A percentile compares a stretch with the other conserved stretches of the same genome.
Conservation (phyloP, 2,113 vertebrate species). For the Prinia subflava region DNA sequence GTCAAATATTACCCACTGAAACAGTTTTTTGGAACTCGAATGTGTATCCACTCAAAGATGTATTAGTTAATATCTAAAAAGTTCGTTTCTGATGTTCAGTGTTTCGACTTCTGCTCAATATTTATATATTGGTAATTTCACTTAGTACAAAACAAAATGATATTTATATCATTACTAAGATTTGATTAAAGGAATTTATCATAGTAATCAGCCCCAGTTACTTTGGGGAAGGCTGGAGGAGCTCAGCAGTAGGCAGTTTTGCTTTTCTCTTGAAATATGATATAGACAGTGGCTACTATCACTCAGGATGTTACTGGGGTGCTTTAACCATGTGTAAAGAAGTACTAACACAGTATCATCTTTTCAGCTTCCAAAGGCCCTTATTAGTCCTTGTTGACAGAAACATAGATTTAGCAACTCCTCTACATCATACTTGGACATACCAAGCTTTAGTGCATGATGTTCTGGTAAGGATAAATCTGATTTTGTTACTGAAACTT, state of each 20-base stretch:
- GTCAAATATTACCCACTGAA: background rate
- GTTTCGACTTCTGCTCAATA: background rate
- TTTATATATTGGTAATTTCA: background rate
- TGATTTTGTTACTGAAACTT: conserved; percentile 36
- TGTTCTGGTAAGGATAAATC: conserved; percentile 87
- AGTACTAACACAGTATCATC: conserved; percentile 39
- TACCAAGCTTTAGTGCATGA: conserved; percentile 99
- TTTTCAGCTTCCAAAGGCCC: conserved; percentile 92
- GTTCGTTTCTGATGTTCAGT: background rate
- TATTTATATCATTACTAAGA: background rate
- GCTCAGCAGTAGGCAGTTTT: background rate
- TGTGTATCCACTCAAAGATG: background rate
- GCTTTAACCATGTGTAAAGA: conserved; percentile 11
- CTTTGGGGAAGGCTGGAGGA: background rate
- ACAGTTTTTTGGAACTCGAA: background rate
- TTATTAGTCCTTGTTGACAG: conserved; percentile 94
- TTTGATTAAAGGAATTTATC: background rate
- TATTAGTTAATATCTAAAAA: background rate
- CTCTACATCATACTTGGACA: conserved; percentile 98
- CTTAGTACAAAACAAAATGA: background rate
- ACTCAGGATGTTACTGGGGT: background rate
- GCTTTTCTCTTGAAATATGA: background rate
- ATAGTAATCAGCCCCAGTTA: background rate
- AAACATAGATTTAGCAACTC: conserved; percentile 97
- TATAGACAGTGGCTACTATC: background rate